Conservation (phyloP, 2,113 vertebrate species). For the Muscicapa adusta region DNA sequence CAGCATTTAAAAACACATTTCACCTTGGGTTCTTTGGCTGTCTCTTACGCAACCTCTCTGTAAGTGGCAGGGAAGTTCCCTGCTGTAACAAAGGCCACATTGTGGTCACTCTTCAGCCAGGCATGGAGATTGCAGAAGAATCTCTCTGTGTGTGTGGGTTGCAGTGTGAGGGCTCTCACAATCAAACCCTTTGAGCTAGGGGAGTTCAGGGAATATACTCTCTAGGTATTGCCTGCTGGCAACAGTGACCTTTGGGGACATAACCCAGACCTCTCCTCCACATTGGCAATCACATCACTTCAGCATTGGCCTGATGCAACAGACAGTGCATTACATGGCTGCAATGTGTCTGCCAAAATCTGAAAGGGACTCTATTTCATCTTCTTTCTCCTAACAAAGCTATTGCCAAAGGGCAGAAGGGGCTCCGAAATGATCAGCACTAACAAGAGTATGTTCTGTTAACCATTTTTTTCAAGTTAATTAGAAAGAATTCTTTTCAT, state of each 20-base stretch:
- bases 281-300: not conserved
- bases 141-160: not conserved
- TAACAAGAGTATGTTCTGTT: conserved; percentile 10
- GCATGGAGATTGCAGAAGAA: not conserved
- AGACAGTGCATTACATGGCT: not conserved
- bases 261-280: conserved; percentile 27
- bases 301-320: fast-evolving
- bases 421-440: not conserved
- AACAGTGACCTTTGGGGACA: conserved; percentile 23
- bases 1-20: not conserved
- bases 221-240: conserved; percentile 50
- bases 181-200: conserved; percentile 32
- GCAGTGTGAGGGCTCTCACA: not conserved
- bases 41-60: not conserved
- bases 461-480: not conserved
- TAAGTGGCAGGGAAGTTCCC: not conserved
- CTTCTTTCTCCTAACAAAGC: not conserved
- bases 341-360: not conserved
- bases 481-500: conserved; percentile 3
- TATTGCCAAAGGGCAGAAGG: not conserved
- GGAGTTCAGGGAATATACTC: not conserved
- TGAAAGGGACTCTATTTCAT: conserved; percentile 31
- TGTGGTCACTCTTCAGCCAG: not conserved
- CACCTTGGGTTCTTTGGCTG: not conserved
- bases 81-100: not conserved